Evolutionary conservation across 2,888 invertebrate genomes (phyloP).

Genomic region (Agriopis marginaria): DNA sequence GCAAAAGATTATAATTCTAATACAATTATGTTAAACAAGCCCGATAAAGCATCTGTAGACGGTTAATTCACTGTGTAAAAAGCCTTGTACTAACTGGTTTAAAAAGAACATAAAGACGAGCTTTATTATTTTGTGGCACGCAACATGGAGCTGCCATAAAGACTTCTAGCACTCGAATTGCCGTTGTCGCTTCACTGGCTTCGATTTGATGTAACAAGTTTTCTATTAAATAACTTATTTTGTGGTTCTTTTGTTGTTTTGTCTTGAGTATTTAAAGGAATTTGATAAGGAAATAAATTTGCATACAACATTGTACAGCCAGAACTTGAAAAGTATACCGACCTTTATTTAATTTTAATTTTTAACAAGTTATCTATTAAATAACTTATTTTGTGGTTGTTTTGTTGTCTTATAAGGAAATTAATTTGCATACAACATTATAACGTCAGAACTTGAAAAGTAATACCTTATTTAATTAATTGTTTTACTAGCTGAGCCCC

Average conservation of each 20-base stretch:
- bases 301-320: no score
- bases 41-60: constrained; percentile 41
- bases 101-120: constrained; percentile 37
- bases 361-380: no score
- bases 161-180: constrained; percentile 3
- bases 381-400: no score
- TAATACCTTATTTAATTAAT: no score
- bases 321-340: no score
- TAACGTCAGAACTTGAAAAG: no score
- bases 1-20: constrained; percentile 37
- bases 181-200: constrained; percentile 15
- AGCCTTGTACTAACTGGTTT: constrained; percentile 42
- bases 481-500: no score
- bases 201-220: constrained; percentile 21
- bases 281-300: no score
- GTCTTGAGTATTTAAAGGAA: no score
- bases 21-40: constrained; percentile 45
- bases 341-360: no score
- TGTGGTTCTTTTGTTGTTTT: neutral
- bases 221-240: neutral
- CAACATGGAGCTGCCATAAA: constrained; percentile 33
- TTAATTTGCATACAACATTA: no score
- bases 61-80: constrained; percentile 46
- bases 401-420: no score
- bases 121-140: constrained; percentile 44